Evolutionary conservation across 2,113 vertebrate genomes (phyloP).

Genomic region (Hipposideros armiger): DNA sequence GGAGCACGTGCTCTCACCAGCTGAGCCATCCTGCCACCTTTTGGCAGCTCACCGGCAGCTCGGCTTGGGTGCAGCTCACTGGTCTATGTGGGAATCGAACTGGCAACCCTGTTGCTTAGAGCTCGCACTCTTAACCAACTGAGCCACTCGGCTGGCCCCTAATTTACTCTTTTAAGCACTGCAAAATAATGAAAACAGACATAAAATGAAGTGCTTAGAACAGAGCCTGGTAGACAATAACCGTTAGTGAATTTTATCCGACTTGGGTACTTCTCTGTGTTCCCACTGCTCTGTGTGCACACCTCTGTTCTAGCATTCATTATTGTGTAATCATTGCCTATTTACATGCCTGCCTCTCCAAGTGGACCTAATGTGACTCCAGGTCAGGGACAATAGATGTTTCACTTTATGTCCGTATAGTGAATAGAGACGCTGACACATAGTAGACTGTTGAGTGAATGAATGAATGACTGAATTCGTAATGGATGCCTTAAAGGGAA

Average conservation of each 20-base stretch:
- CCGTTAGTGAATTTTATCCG: not conserved
- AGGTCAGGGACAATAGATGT: not conserved
- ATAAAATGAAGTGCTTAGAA: not conserved
- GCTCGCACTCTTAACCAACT: too few species aligned
- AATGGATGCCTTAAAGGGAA: not conserved
- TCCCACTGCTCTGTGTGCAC: accelerated
- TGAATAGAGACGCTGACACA: not conserved
- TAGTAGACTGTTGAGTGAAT: not conserved
- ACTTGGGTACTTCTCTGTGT: not conserved
- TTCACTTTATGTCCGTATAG: not conserved
- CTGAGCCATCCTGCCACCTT: too few species aligned
- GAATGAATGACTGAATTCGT: not conserved
- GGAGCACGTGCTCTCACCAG: too few species aligned
- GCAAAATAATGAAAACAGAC: not conserved
- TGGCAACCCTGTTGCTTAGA: too few species aligned
- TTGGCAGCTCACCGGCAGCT: too few species aligned
- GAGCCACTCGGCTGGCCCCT: too few species aligned
- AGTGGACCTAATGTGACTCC: not conserved
- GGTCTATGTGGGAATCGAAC: too few species aligned
- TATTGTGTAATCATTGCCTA: too few species aligned
- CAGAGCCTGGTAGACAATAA: not conserved
- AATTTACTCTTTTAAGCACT: not conserved
- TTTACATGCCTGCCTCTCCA: not conserved
- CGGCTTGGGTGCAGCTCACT: too few species aligned
- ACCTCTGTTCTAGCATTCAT: not conserved